Evolutionary conservation across 2,888 invertebrate species (phyloP), one percentile per base, ranked within the genome.

Genomic region (Callimorpha dominula): DNA sequence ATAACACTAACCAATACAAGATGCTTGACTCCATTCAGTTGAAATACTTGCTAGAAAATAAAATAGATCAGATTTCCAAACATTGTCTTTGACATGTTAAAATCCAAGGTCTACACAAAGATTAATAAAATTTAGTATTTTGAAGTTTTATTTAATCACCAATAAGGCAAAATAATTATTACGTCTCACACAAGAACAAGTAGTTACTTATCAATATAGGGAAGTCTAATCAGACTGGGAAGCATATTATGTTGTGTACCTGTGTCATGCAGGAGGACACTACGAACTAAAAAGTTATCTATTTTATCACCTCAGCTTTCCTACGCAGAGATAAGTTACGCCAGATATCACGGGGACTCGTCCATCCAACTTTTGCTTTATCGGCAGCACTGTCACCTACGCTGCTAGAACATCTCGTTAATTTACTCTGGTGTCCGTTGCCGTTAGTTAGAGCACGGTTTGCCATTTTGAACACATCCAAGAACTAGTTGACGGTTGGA

Each of bases 281-380:
- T n/a, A 43, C 20, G 14, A 42, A 9, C 8, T n/a, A 20, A 20
- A 1, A 14, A 57, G n/a, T 57, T 68, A 46, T 57, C 43, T 8
- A 17, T 31, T 14, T 57, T 60, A 81, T 91, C 88, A 95, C 95
- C 95, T 95, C 95, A 14, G 92, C 93, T 85, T 95, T 95, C 84
- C 95, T 92, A 75, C 95, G 91, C 79, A 95, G 83, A 57, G 95
- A 95, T 78, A 95, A 90, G 81, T 95, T 95, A 81, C 95, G 91
- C 95, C 95, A 95, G 86, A 95, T 94, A 78, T 95, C 95, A 65
- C 95, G 91, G 63, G 95, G 95, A 88, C 95, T 95, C 42, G 92
- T 93, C 95, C 95, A 95, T 81, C 94, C 95, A 80, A 91, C 90
- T 90, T 95, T 95, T 78, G 92, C 80, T 89, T 94, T 95, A 88